Conservation (phyloP, 30 jellyfish, hydroid and myxozoan genomes). For the Cassiopea andromeda region DNA sequence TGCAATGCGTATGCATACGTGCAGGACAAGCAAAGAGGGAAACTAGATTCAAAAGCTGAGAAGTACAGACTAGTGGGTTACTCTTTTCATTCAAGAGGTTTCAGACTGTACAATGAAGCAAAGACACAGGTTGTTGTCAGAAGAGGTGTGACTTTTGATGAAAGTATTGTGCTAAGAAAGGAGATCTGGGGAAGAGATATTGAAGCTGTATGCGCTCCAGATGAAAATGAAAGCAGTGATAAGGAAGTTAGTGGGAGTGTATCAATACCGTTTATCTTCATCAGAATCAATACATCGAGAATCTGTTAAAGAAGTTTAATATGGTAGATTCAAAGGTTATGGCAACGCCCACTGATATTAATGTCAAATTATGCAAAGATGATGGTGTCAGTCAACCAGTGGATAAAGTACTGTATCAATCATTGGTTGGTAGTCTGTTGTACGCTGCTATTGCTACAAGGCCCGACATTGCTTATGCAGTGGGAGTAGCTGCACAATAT, state of each 20-base stretch:
- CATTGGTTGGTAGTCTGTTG: no score
- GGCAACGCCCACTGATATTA: neutral
- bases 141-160: neutral
- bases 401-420: no score
- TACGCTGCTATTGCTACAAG: no score
- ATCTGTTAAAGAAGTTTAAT: neutral
- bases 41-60: neutral
- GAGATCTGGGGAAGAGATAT: no score
- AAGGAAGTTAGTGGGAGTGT: neutral
- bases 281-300: constrained; percentile 1
- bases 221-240: neutral
- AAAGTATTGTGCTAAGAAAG: neutral
- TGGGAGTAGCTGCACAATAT: no score
- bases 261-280: neutral
- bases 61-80: neutral
- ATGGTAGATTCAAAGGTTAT: neutral
- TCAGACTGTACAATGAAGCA: neutral
- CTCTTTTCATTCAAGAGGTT: neutral
- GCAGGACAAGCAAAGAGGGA: neutral
- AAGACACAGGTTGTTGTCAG: neutral
- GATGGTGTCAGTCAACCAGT: no score
- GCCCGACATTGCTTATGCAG: no score
- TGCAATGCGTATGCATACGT: neutral
- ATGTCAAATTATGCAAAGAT: no score
- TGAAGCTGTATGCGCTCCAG: neutral